Base-by-base conservation (phyloP, 2,797 vertebrate species). In the Pristis pectinata region DNA sequence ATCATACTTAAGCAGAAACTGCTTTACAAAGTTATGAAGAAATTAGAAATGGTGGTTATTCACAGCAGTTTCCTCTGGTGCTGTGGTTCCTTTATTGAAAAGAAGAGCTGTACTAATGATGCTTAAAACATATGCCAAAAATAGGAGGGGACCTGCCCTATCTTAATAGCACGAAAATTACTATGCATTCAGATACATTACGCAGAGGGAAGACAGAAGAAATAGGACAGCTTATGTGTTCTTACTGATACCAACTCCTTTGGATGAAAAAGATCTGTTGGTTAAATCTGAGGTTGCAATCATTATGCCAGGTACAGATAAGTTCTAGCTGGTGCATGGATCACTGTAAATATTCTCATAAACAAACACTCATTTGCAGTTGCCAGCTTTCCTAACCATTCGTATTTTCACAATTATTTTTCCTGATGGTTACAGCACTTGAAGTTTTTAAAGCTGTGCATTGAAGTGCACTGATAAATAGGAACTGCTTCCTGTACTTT, bases 261-360 rank as follows among this genome's bases (percentile, higher is more conserved):
- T 34, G 30, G 30, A 89, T 89, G 30, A 37, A 34, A 37, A 53
- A 13, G 13, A 59, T 89, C 15, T 61, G 34, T 13, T 13, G 56
- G 13, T 77, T 61, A 59, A 89, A 89, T 53, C 56, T 89, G 30
- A 61, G 34, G 56, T 7, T n/a, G 24, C 15, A 59, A 89, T n/a
- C 85, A 59, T n/a, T 89, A n/a, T 89, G 27, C 53, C 85, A 89
- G 89, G 89, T 61, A 89, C n/a, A n/a, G 85, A 61, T 61, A 1
- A 89, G n/a, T 17, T 56, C 30, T 8, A 5, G 56, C 13, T 34
- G 6, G 10, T 61, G 34, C 53, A 61, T 17, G 9, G 85, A 61
- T 37, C 4, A 89, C 19, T 61, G 30, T 19, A 61, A n/a, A 89
- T 34, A 89, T 61, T 89, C 56, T 61, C 34, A 85, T 56, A 34